Evolutionary conservation across 1,140 invertebrate genomes (phyloP), one percentile per base, ranked within the genome.

Genomic region (Platyscapa corneri): DNA sequence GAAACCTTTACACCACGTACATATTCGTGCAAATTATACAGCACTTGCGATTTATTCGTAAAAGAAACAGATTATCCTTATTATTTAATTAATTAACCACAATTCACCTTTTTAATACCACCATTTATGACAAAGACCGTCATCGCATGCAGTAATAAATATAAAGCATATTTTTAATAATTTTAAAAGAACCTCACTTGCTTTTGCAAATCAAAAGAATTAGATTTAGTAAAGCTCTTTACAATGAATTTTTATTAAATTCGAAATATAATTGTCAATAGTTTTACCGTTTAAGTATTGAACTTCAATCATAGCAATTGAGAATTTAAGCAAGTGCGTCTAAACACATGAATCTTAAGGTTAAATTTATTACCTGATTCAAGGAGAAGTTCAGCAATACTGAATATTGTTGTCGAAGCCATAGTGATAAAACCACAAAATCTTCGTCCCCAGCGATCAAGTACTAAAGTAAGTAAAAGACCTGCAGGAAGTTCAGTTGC

Each of bases 401-500:
- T 95, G 88, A 95, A 93, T 14, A 94, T 46, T 10, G 94, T 94
- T 6, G 94, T 94, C 23, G 94, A 84, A 5, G 92, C 89, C 86
- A 95, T 91, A 7, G 95, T 94, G 8, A 94, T 90, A 86, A 94
- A 95, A 82, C 94, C 94, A 32, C 95, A 93, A 91, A 95, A 95
- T 82, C 95, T 90, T 56, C 95, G 90, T 3, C 95, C 95, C 94
- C 94, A 95, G 89, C 94, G 94, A 90, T 96, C 96, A 34, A 96
- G 90, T 16, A 95, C 90, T 16, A 96, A 86, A 0, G 96, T 94
- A 3, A 96, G 91, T 77, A 96, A 87, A 8, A 95, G 94, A 32
- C 96, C 96, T 8, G 96, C 96, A 0, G 96, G 96, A 76, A 96
- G 93, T 91, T 97, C 96, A 0, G 96, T 95, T 16, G 95, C 94